Conservation (phyloP, 2,113 vertebrate genomes). For the Butorides virescens region DNA sequence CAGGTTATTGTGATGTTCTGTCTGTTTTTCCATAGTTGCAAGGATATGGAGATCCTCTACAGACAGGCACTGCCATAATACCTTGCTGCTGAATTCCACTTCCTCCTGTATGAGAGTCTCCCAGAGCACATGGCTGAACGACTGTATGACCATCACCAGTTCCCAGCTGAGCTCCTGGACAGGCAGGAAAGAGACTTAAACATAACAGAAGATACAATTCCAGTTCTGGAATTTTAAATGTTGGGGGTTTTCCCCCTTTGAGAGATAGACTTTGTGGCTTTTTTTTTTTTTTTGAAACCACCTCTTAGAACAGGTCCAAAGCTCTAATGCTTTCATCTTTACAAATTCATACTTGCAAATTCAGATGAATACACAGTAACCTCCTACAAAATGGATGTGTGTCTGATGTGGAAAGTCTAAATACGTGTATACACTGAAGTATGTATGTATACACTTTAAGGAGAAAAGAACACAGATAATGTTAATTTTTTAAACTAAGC, state of each 20-base stretch:
- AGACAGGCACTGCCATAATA: constrained; percentile 34
- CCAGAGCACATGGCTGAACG: constrained; percentile 53
- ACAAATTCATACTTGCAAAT: background rate
- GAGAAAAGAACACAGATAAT: background rate
- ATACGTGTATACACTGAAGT: background rate
- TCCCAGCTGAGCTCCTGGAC: constrained; percentile 56
- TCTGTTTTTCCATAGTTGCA: constrained; percentile 3
- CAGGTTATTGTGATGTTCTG: background rate
- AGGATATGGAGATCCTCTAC: constrained; percentile 23
- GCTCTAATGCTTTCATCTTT: background rate
- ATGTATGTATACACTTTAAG: background rate
- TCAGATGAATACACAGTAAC: background rate
- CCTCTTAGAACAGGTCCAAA: background rate
- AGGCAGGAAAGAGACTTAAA: background rate
- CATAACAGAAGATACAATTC: background rate
- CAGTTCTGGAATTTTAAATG: background rate
- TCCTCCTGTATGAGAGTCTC: constrained; percentile 42
- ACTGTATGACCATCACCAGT: constrained; percentile 44
- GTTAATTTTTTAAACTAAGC: background rate
- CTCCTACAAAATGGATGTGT: background rate
- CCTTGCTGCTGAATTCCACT: constrained; percentile 63
- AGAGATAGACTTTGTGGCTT: background rate
- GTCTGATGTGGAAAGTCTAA: background rate
- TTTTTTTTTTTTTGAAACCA: background rate
- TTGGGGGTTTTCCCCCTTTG: accelerated